These are phyloP conservation scores for Harpagus bidentatus DNA, from an alignment of 2,113 vertebrate genomes.

Conservation along the genomic window DNA sequence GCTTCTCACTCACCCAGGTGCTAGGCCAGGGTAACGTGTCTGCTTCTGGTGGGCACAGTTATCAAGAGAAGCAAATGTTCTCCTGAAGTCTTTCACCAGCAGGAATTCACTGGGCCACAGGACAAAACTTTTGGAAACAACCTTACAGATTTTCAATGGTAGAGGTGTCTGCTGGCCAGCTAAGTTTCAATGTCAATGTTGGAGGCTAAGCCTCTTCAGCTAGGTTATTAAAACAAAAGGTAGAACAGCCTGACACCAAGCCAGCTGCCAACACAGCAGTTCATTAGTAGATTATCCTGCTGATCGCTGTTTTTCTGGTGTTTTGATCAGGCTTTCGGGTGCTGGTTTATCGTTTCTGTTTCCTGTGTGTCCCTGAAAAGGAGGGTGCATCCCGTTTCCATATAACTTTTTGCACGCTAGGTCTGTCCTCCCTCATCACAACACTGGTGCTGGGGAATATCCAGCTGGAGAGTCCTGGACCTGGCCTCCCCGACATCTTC, in stretches of 20 bases:
- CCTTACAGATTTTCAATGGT: background rate
- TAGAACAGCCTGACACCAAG: background rate
- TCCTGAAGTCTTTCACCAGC: background rate
- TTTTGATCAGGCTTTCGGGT: background rate
- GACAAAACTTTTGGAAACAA: background rate
- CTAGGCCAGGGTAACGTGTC: background rate
- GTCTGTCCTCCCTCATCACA: background rate
- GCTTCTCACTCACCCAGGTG: background rate
- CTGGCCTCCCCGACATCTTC: background rate
- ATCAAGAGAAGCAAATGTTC: background rate
- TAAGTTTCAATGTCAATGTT: background rate
- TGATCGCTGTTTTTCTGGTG: background rate
- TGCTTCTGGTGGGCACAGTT: background rate
- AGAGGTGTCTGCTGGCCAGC: background rate
- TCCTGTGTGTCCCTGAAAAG: background rate
- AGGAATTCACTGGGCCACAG: background rate
- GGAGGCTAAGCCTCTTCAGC: background rate
- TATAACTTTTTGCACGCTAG: fast-evolving
- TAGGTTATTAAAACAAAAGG: background rate
- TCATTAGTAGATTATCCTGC: background rate
- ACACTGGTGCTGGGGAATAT: fast-evolving
- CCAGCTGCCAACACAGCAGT: background rate
- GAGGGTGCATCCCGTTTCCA: background rate
- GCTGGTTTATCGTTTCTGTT: background rate
- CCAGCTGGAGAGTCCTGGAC: background rate